Percentiles rank a stretch among this genome's conserved stretches.
Evolutionary conservation across 2,797 vertebrate genomes (phyloP).

Genomic region (Hephaestus fuliginosus): DNA sequence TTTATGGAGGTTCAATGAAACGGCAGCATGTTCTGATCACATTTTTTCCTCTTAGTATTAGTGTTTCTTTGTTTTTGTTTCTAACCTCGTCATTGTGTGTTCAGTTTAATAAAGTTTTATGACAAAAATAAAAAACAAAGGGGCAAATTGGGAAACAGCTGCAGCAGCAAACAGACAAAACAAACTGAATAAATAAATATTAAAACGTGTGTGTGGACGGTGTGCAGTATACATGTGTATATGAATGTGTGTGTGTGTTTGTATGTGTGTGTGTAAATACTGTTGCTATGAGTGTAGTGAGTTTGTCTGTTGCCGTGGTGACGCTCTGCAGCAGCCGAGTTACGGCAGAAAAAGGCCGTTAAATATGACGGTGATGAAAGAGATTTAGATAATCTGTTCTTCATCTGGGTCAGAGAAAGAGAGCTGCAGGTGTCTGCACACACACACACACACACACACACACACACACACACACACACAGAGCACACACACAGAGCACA

Average conservation of each 20-base stretch:
- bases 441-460: background rate
- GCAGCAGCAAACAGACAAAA: background rate
- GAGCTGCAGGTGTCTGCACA: slow-evolving; percentile 64
- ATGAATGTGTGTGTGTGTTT: background rate
- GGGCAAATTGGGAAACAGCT: no score
- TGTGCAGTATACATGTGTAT: background rate
- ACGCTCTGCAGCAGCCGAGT: slow-evolving; percentile 5
- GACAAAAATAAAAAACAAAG: background rate
- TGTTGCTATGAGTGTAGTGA: background rate
- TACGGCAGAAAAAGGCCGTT: slow-evolving; percentile 53
- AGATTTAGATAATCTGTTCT: slow-evolving; percentile 76
- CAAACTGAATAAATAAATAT: background rate
- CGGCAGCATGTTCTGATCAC: background rate
- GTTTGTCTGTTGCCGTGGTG: slow-evolving; percentile 23
- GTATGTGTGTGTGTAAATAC: background rate
- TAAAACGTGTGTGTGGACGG: background rate
- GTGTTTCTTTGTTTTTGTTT: no score
- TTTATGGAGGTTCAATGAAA: no score
- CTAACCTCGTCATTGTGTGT: background rate
- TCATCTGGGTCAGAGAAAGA: slow-evolving; percentile 71
- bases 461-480: background rate
- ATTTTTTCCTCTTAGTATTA: no score
- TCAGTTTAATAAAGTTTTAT: background rate
- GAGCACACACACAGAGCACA: no score
- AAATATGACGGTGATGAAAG: slow-evolving; percentile 53